These are phyloP conservation scores for Remorina albescens DNA, from an alignment of 2,797 vertebrate species.

Conservation along the genomic window DNA sequence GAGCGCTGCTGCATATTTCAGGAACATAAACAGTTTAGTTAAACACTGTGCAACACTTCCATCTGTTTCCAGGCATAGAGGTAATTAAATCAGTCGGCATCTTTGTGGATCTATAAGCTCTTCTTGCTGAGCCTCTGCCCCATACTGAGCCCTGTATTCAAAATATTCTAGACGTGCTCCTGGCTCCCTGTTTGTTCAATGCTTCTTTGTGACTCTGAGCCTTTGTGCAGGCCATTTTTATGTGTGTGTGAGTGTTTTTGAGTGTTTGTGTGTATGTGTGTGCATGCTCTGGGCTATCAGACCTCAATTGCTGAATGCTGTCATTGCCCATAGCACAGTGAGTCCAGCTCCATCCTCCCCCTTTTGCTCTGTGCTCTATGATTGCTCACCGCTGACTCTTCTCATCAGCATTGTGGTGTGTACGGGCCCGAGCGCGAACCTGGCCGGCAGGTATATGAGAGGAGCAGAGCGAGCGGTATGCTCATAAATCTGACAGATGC, in stretches of 20 bases:
- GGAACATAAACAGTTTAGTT: constrained; percentile 12
- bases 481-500: constrained; percentile 77
- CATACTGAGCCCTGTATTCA: neutral
- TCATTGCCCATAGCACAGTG: constrained; percentile 53
- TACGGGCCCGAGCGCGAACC: constrained; percentile 40
- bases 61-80: constrained; percentile 6
- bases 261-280: constrained; percentile 10
- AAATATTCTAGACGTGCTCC: neutral
- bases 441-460: constrained; percentile 56
- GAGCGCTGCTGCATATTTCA: neutral
- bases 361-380: constrained; percentile 40
- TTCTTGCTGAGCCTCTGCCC: neutral
- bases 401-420: constrained; percentile 62
- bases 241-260: too few relatives aligned
- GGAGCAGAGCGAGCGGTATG: constrained; percentile 48
- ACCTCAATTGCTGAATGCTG: constrained; percentile 54
- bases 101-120: neutral
- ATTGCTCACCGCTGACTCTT: constrained; percentile 68
- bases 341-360: constrained; percentile 40
- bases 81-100: neutral
- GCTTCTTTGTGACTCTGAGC: constrained; percentile 25
- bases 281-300: constrained; percentile 21
- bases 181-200: constrained; percentile 8
- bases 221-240: constrained; percentile 27
- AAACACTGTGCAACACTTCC: neutral